phyloP scores from a whole-genome alignment of 1,140 invertebrate genomes.

The Scaptodrosophila lebanonensis region DNA sequence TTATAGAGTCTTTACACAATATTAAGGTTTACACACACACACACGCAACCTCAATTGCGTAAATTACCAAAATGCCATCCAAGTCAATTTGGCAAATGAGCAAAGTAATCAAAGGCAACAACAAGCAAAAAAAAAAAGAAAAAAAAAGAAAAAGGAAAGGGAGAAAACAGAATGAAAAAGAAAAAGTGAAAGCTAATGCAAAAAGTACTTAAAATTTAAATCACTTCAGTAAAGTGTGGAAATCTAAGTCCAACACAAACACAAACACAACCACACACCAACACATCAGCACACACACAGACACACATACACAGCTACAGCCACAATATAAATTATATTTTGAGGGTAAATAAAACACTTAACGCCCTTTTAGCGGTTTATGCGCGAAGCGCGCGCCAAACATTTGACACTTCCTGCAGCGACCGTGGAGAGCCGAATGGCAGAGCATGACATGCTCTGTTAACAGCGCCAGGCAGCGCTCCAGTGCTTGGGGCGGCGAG shows the following conservation, averaged over 20 bases:
- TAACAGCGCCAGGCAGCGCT: slow-evolving; percentile 57
- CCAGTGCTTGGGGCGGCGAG: slow-evolving; percentile 31
- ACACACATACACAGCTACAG: slow-evolving; percentile 3
- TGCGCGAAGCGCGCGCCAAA: slow-evolving; percentile 24
- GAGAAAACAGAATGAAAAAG: background rate
- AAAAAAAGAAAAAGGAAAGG: background rate
- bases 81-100: background rate
- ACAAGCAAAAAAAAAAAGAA: background rate
- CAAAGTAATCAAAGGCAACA: background rate
- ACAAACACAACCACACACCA: background rate
- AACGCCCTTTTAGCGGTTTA: slow-evolving; percentile 74
- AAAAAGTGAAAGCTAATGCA: background rate
- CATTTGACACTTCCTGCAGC: slow-evolving; percentile 1
- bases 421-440: slow-evolving; percentile 12
- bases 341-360: slow-evolving; percentile 74
- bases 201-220: slow-evolving; percentile 3
- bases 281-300: background rate
- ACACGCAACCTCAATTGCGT: no score
- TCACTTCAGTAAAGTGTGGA: background rate
- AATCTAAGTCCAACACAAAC: background rate
- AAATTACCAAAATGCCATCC: background rate
- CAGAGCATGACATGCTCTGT: slow-evolving; percentile 62
- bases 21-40: no score
- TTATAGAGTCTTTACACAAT: no score
- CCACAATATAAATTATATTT: slow-evolving; percentile 73